Conservation (phyloP, 2,888 invertebrate species). For the Luperina nickerlii region DNA sequence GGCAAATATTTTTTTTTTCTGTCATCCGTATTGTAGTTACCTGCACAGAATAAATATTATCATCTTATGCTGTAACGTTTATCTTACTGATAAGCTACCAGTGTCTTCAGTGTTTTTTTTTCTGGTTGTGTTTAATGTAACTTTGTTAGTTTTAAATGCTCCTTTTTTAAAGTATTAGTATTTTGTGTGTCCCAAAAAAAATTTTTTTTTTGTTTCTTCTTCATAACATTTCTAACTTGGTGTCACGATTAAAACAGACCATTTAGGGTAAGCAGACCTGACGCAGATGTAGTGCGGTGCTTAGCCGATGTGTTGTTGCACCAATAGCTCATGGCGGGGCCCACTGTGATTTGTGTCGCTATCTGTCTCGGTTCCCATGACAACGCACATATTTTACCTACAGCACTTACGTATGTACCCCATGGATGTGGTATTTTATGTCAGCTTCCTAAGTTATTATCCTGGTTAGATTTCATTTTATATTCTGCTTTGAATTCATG, state of each 20-base stretch:
- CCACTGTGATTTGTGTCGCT: slow-evolving; percentile 41
- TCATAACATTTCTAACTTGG: neutral
- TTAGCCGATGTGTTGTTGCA: slow-evolving; percentile 39
- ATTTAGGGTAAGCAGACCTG: neutral
- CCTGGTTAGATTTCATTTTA: neutral
- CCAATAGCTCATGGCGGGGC: slow-evolving; percentile 46
- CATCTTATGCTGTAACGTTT: neutral
- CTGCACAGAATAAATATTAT: neutral
- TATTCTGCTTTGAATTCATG: neutral
- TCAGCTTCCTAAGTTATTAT: slow-evolving; percentile 4
- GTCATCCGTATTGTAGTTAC: neutral
- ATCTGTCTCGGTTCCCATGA: slow-evolving; percentile 44
- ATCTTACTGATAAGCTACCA: neutral
- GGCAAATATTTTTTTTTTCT: neutral
- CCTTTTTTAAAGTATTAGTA: neutral
- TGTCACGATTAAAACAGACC: neutral
- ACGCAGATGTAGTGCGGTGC: slow-evolving; percentile 20
- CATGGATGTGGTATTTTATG: slow-evolving; percentile 2
- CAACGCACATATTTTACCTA: slow-evolving; percentile 38
- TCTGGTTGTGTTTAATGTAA: neutral
- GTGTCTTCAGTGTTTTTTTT: neutral
- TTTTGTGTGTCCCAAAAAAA: neutral
- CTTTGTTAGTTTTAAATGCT: neutral
- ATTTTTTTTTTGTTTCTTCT: neutral
- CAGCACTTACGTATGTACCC: slow-evolving; percentile 10